phyloP scores from a whole-genome alignment of 2,888 invertebrate species.

The Imbricaverruca yamaguchii region DNA sequence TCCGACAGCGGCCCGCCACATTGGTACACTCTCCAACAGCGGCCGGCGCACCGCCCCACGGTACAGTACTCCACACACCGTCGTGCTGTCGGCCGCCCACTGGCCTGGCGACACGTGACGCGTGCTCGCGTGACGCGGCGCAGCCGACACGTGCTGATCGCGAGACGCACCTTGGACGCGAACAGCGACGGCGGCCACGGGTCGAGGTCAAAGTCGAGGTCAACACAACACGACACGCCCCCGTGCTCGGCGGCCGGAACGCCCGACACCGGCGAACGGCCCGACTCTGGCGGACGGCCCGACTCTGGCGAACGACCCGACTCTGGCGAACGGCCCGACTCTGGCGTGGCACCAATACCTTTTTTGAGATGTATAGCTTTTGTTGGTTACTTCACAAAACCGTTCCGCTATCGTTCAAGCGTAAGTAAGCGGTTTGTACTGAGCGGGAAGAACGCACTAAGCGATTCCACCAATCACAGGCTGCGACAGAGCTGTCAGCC shows the following conservation, averaged over 20 bases:
- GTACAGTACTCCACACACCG: no score
- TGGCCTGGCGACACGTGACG: no score
- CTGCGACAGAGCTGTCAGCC: background rate
- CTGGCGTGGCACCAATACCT: background rate
- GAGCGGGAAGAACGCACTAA: background rate
- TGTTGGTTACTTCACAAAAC: background rate
- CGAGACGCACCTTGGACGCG: background rate
- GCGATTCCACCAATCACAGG: constrained; percentile 17
- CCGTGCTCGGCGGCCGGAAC: no score
- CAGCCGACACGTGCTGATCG: no score
- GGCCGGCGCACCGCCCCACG: no score
- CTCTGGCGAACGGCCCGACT: background rate
- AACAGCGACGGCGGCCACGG: background rate
- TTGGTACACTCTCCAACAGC: no score
- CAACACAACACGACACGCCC: background rate
- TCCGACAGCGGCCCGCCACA: no score
- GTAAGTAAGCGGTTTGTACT: constrained; percentile 18
- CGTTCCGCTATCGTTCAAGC: background rate
- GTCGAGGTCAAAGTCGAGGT: background rate
- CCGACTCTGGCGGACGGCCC: no score
- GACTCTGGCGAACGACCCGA: no score
- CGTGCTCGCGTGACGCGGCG: no score
- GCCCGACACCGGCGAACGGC: background rate
- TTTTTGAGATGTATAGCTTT: constrained; percentile 12
- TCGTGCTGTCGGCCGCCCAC: no score